These are phyloP conservation scores for Tor tambroides DNA, from an alignment of 2,113 vertebrate genomes.

Conservation along the genomic window DNA sequence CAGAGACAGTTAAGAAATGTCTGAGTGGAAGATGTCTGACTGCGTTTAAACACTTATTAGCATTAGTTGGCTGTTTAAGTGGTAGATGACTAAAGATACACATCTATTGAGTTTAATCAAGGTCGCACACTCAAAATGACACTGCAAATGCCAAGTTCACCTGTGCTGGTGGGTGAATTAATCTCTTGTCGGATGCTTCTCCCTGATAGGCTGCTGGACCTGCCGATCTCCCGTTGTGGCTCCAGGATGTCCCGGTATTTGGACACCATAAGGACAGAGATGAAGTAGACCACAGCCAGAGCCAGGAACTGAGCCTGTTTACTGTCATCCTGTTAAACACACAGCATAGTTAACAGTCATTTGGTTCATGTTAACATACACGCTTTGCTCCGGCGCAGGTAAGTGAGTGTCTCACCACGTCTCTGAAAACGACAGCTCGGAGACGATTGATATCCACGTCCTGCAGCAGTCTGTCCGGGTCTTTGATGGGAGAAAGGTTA, in stretches of 20 bases:
- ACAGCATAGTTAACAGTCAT: constrained; percentile 32
- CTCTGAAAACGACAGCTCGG: constrained; percentile 96
- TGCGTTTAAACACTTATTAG: neutral
- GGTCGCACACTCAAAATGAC: neutral
- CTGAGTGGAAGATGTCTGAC: neutral
- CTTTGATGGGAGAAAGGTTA: constrained; percentile 89
- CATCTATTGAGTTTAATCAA: neutral
- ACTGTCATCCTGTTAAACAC: constrained; percentile 87
- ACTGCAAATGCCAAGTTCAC: constrained; percentile 66
- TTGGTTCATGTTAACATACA: constrained; percentile 14
- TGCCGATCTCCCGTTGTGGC: constrained; percentile 92
- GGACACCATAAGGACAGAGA: constrained; percentile 98
- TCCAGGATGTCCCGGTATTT: constrained; percentile 99
- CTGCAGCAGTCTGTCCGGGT: constrained; percentile 97
- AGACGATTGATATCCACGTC: constrained; percentile 99
- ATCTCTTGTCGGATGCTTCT: constrained; percentile 98
- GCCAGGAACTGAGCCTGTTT: constrained; percentile 98
- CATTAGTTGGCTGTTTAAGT: too few relatives aligned
- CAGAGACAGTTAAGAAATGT: neutral
- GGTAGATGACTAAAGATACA: neutral
- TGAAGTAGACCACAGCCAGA: constrained; percentile 97
- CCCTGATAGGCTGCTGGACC: constrained; percentile 90
- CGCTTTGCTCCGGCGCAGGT: neutral
- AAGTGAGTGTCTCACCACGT: constrained; percentile 86
- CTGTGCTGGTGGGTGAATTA: constrained; percentile 99